Conservation (phyloP, 2,113 vertebrate species). For the Mustela nigripes region DNA sequence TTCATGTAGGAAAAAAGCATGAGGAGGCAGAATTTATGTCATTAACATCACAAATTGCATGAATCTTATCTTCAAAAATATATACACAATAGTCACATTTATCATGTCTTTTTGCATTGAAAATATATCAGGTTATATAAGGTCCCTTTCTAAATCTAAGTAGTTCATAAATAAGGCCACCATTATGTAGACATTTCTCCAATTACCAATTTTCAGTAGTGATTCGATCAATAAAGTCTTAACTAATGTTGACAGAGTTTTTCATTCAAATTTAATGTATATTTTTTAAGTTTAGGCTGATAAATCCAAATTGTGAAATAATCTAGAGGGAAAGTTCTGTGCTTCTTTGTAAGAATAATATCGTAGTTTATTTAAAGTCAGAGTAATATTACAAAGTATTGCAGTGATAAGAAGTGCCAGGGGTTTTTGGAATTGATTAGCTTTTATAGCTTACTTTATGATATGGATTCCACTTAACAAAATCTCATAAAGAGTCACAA, state of each 20-base stretch:
- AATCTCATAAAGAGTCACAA: neutral
- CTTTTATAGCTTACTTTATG: neutral
- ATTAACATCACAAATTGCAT: neutral
- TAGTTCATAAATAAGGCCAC: neutral
- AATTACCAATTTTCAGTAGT: neutral
- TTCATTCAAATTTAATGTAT: neutral
- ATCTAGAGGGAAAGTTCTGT: neutral
- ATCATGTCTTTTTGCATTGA: neutral
- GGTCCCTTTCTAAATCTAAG: neutral
- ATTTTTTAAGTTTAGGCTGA: neutral
- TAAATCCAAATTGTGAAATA: slow-evolving; percentile 2
- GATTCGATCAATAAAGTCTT: neutral
- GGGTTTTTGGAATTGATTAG: neutral
- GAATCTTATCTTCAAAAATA: neutral
- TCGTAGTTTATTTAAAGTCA: neutral
- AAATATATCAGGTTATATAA: neutral
- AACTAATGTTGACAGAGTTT: neutral
- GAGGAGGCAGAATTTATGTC: neutral
- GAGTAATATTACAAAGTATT: neutral
- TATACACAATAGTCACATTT: neutral
- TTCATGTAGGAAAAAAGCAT: neutral
- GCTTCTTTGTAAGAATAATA: neutral
- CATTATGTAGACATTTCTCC: neutral
- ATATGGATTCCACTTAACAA: neutral
- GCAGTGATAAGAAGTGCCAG: neutral